These are phyloP conservation scores for Rallus crepitans DNA, from an alignment of 2,797 vertebrate species.

Conservation along the genomic window DNA sequence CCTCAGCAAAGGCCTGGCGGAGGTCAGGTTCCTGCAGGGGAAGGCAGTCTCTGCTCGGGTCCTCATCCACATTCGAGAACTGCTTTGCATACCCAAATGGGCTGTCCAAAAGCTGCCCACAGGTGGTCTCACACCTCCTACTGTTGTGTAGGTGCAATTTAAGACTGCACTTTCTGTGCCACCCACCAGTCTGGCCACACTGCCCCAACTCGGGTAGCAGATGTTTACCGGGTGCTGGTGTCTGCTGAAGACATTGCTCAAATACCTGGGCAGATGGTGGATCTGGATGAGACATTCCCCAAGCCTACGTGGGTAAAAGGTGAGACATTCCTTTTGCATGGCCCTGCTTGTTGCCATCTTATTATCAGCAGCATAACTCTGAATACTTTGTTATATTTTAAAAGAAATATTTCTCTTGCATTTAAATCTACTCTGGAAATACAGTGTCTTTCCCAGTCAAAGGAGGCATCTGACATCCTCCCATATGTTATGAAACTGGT, in stretches of 20 bases:
- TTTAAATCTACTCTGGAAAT: neutral
- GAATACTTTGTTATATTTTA: conserved; percentile 20
- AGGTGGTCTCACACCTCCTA: neutral
- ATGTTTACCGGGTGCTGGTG: neutral
- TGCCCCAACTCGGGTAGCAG: neutral
- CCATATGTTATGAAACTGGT: neutral
- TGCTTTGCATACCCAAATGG: neutral
- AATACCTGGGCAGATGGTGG: neutral
- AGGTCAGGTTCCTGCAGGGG: neutral
- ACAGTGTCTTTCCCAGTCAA: neutral
- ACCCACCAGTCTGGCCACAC: neutral
- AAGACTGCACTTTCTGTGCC: neutral
- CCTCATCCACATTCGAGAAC: neutral
- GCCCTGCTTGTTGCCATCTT: neutral
- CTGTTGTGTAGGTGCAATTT: neutral
- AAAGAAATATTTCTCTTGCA: conserved; percentile 44
- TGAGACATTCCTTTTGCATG: neutral
- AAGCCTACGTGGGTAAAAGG: neutral
- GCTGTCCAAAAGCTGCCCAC: neutral
- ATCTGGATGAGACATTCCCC: neutral
- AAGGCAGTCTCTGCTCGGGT: neutral
- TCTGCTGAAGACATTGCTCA: neutral
- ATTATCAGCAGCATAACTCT: neutral
- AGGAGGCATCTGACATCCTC: neutral
- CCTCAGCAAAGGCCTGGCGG: fast-evolving